Evolutionary conservation across 2,888 invertebrate genomes (phyloP), one percentile per base, ranked within the genome.

Genomic region (Lissonota sp.): DNA sequence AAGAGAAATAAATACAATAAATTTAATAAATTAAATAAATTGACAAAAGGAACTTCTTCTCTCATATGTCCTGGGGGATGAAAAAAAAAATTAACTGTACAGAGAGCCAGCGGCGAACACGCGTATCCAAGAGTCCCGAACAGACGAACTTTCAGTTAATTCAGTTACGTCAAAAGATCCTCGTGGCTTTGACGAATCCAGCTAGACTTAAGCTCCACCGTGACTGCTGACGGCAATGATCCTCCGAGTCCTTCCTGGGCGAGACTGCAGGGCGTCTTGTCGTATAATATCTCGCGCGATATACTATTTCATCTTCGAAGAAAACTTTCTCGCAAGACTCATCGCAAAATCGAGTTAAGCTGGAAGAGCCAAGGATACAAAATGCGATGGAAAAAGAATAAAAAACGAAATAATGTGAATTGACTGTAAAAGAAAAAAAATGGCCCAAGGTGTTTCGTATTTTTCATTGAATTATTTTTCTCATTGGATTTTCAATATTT

Each of bases 91-190:
- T 26, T 3, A 26, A 26, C 26, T 26, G 26, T 26, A 26, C 26
- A 26, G 26, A 26, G 26, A 26, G 26, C 26, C 26, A 26, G 26
- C 1, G 26, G 26, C 26, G 42, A 16, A 71, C 51, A 79, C 60
- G 39, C 49, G 44, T 40, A 26, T 26, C 26, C 26, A 26, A 26
- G 26, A 26, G 26, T 57, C 26, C 16, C 53, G 69, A 57, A 8
- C 49, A 39, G 12, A 14, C 16, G 51, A 80, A 80, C 55, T 80
- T 80, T 75, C n/a, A 40, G 37, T 67, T 80, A 67, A 80, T 80
- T 72, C 49, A 55, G 71, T 71, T 76, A 72, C 12, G 57, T 26
- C 58, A 60, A 39, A 55, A 71, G 55, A 71, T 53, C 66, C 51
- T 39, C 46, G 71, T 66, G 67, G 57, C 46, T 12, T 51, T 53